A percentile compares a stretch with the other conserved stretches of the same genome.
These are phyloP conservation scores for Diadophis punctatus DNA, from an alignment of 2,113 vertebrate species.

Conservation along the genomic window DNA sequence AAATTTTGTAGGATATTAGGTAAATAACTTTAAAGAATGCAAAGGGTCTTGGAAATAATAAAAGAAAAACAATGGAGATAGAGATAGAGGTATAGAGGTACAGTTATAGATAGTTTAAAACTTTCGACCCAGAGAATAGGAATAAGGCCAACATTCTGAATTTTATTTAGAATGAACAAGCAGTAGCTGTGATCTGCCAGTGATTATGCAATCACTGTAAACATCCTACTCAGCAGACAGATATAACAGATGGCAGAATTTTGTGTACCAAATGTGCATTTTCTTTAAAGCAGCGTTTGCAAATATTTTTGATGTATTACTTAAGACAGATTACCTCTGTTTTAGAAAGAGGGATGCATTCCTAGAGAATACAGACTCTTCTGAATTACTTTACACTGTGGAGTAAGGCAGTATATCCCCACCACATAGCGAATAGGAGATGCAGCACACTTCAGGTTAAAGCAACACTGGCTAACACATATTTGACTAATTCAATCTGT, in stretches of 20 bases:
- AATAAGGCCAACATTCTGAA: not conserved
- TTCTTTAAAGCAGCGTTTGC: not conserved
- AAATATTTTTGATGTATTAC: not conserved
- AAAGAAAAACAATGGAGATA: not conserved
- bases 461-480: not conserved
- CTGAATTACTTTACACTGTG: not conserved
- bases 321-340: not conserved
- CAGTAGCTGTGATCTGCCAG: not conserved
- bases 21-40: not conserved
- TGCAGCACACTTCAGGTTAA: not conserved
- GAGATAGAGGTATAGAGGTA: too few relatives aligned
- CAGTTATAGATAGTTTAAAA: not conserved
- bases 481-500: not conserved
- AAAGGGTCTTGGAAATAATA: not conserved
- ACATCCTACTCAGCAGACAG: slow-evolving; percentile 8
- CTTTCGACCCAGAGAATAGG: not conserved
- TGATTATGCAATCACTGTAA: slow-evolving; percentile 6
- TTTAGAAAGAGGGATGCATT: not conserved
- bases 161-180: slow-evolving; percentile 2
- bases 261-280: not conserved
- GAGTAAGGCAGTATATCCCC: not conserved
- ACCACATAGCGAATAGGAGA: not conserved
- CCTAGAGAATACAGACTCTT: not conserved
- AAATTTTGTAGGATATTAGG: not conserved
- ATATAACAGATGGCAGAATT: not conserved